These are phyloP conservation scores for Bufotes viridis DNA, from an alignment of 2,797 vertebrate genomes.

Conservation along the genomic window DNA sequence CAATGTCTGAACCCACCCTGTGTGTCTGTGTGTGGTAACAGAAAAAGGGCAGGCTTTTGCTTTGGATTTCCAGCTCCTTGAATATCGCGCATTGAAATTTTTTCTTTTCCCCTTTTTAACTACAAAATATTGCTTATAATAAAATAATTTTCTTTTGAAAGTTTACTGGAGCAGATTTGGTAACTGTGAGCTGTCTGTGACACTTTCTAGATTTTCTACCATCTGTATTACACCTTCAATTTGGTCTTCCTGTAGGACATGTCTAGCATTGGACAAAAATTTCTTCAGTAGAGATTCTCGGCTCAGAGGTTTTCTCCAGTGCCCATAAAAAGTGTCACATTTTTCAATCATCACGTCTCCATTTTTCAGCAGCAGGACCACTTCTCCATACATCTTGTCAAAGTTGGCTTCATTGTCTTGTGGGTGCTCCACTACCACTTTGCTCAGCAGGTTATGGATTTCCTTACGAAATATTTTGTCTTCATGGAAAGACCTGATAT, in stretches of 20 bases:
- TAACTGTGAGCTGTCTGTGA: constrained; percentile 76
- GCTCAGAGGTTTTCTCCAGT: constrained; percentile 89
- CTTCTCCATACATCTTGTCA: constrained; percentile 86
- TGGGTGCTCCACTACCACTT: constrained; percentile 84
- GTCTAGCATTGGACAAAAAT: constrained; percentile 79
- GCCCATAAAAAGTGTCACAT: constrained; percentile 89
- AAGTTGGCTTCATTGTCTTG: constrained; percentile 86
- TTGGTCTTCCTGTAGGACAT: constrained; percentile 75
- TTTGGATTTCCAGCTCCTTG: background rate
- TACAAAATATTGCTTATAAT: background rate
- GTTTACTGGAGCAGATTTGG: constrained; percentile 72
- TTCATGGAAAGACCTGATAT: constrained; percentile 77
- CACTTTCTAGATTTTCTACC: constrained; percentile 79
- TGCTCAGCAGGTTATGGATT: constrained; percentile 78
- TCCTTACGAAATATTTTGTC: constrained; percentile 75
- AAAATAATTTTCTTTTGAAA: background rate
- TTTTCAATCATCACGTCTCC: constrained; percentile 80
- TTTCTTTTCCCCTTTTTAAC: background rate
- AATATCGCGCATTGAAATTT: background rate
- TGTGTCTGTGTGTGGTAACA: too few species aligned
- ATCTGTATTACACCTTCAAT: constrained; percentile 77
- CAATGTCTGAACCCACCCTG: too few species aligned
- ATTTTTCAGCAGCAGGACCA: constrained; percentile 78
- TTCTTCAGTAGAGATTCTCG: constrained; percentile 83
- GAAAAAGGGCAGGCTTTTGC: too few species aligned